These are phyloP conservation scores for Poeciliopsis retropinna DNA, from an alignment of 2,113 vertebrate genomes.

Conservation along the genomic window DNA sequence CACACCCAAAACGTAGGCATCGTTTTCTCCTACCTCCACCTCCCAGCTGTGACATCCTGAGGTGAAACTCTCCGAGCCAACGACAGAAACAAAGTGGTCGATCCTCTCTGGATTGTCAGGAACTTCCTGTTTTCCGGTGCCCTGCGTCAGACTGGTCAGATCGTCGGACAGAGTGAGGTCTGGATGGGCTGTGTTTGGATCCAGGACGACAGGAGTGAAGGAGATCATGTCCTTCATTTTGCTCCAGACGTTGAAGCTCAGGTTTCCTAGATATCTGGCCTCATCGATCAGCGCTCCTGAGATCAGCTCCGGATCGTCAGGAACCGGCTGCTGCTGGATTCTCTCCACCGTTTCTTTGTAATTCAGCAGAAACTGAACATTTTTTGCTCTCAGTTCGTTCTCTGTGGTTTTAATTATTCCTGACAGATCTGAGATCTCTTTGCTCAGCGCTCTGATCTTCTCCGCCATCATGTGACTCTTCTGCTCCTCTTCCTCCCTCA, in stretches of 20 bases:
- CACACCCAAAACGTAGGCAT: conserved; percentile 21
- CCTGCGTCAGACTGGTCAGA: conserved; percentile 19
- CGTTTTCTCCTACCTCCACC: conserved; percentile 31
- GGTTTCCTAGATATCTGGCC: conserved; percentile 50
- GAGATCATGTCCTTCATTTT: conserved; percentile 35
- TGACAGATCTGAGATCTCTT: conserved; percentile 29
- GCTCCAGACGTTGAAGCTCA: conserved; percentile 40
- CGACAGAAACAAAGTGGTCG: too few relatives aligned
- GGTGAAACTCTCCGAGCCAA: conserved; percentile 18
- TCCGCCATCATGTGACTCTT: conserved; percentile 23
- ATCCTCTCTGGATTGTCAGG: conserved; percentile 13
- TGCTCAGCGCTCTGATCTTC: conserved; percentile 22
- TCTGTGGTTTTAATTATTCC: conserved; percentile 19
- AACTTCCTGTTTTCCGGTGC: not conserved
- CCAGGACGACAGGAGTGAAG: conserved; percentile 44
- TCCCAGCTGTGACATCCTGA: conserved; percentile 45
- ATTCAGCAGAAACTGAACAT: conserved; percentile 32
- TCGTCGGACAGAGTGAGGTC: conserved; percentile 17
- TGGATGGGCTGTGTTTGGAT: conserved; percentile 41
- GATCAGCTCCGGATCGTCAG: conserved; percentile 17
- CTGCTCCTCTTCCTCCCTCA: conserved; percentile 41
- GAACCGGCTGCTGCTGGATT: conserved; percentile 23
- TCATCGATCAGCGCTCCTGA: conserved; percentile 47
- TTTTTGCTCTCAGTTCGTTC: conserved; percentile 21
- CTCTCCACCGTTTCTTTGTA: conserved; percentile 22